phyloP scores from a whole-genome alignment of 2,113 vertebrate genomes.

The Meles meles region DNA sequence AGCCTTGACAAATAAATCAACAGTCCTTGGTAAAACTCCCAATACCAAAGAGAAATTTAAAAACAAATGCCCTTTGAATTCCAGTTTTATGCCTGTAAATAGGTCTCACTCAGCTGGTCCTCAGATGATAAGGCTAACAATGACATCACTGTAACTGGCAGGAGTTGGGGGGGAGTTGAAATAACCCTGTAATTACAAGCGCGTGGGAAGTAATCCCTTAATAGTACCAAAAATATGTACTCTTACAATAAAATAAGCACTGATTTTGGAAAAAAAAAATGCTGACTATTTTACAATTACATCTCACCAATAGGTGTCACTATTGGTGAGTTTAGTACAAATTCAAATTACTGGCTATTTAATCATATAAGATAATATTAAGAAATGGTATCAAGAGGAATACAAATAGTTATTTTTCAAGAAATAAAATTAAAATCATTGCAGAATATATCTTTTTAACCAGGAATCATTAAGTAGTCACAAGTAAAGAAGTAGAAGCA shows the following conservation, averaged over 20 bases:
- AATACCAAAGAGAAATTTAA: background rate
- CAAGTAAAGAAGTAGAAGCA: background rate
- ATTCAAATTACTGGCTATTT: slow-evolving; percentile 56
- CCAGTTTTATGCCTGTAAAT: background rate
- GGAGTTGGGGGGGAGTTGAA: background rate
- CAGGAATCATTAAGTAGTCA: background rate
- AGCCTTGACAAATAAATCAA: background rate
- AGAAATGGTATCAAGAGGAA: background rate
- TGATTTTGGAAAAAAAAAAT: background rate
- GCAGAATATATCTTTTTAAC: background rate
- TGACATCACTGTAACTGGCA: background rate
- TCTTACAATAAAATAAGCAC: background rate
- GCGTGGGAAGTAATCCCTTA: background rate
- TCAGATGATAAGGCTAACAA: background rate
- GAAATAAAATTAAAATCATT: background rate
- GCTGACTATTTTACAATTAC: background rate
- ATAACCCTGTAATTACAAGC: background rate
- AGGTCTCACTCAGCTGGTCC: background rate
- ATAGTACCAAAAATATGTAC: background rate
- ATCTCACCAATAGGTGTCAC: slow-evolving; percentile 54
- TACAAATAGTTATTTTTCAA: background rate
- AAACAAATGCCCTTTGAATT: background rate
- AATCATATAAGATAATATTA: background rate
- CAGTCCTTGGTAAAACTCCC: background rate
- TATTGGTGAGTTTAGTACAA: slow-evolving; percentile 20